Base-by-base conservation (phyloP, 1,140 invertebrate genomes). In the Caenorhabditis remanei region DNA sequence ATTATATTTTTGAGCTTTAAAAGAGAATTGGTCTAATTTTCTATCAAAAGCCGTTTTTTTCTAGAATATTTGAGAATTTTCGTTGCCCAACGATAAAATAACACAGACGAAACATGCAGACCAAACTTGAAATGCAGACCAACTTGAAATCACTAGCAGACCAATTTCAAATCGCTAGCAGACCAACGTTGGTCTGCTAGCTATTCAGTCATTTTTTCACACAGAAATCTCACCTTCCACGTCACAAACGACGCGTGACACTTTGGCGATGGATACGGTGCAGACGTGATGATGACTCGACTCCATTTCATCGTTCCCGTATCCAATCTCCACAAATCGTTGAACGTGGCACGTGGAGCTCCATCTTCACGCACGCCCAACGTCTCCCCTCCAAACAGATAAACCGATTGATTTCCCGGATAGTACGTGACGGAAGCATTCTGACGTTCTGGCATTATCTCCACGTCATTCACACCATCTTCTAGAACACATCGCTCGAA, bases 261-360 rank as follows among this genome's bases (percentile, higher is more conserved):
- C 50, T 75, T 85, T 41, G 65, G 65, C 9, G 67, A 53, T 24
- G 85, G 85, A 48, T 85, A 85, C 0, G 85, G 85, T 11, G 85
- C 32, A 5, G 65, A 53, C 7, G 48, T 19, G 14, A 85, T 67
- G 4, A 71, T 53, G 0, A 85, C 50, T 32, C 85, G 2, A 16
- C 13, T 46, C 53, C 63, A 53, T 56, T 41, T 75, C 67, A 55
- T 75, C 8, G 85, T 85, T 2, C 19, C 65, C 24, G 67, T 53
- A n/a, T 85, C 85, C 21, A 85, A 24, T 16, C 58, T 32, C 85
- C 85, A 85, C 6, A 85, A 40, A 50, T 85, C 85, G 16, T 85
- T 85, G 67, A 85, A 85, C 7, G 46, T 19, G 50, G 85, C 85
- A 32, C 55, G 16, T 4, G 56, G 56, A 19, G 2, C 19, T 6